A percentile compares a stretch with the other conserved stretches of the same genome.
Evolutionary conservation across 2,797 vertebrate genomes (phyloP).

Genomic region (Muraenolepis orangiensis): DNA sequence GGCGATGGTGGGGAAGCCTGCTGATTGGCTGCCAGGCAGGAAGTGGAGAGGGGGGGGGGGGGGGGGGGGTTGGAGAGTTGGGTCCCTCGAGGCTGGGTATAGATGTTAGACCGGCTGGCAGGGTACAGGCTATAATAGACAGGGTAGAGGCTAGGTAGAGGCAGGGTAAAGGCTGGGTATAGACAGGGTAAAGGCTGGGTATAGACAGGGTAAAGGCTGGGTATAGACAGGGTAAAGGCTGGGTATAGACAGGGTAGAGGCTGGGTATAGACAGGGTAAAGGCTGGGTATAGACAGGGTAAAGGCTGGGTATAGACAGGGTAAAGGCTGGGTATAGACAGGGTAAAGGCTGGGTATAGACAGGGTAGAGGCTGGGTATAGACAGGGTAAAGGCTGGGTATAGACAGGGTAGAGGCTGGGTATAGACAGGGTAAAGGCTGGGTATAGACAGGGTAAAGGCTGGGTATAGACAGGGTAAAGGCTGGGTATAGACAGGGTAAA

Average conservation of each 20-base stretch:
- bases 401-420: not conserved
- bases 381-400: too few species aligned
- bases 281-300: not conserved
- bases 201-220: too few species aligned
- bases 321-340: not conserved
- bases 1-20: slow-evolving; percentile 32
- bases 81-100: slow-evolving; percentile 57
- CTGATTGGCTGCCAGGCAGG: slow-evolving; percentile 56
- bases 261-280: not conserved
- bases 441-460: not conserved
- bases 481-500: not conserved
- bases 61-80: slow-evolving; percentile 58
- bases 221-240: not conserved
- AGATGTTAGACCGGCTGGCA: not conserved
- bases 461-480: not conserved
- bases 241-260: too few species aligned
- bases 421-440: too few species aligned
- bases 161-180: not conserved
- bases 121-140: not conserved
- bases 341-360: not conserved
- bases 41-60: slow-evolving; percentile 61
- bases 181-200: not conserved
- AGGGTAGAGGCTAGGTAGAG: too few species aligned
- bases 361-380: not conserved
- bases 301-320: not conserved